Evolutionary conservation across 1,140 invertebrate genomes (phyloP), one percentile per base, ranked within the genome.

Genomic region (Drosophila tani): DNA sequence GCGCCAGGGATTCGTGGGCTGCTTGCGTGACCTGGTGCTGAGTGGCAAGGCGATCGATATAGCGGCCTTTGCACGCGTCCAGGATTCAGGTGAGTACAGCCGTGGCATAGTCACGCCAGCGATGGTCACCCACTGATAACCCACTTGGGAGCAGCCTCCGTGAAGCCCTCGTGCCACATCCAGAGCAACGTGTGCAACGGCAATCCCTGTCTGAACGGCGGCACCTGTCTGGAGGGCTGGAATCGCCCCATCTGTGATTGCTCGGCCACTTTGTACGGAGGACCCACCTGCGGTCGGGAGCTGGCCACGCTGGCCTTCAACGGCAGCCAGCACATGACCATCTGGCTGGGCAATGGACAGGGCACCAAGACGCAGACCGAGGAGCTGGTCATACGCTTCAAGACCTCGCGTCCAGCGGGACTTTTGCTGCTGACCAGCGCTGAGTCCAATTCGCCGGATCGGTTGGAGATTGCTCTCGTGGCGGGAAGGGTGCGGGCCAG

Each of bases 221-320:
- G 98, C 14, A 93, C 94, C 32, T 99, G 99, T 93, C 93, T 95
- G 14, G 98, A 99, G 93, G 99, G 98, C 7, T 99, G 98, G 98
- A 99, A 99, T 93, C 95, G 98, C 73, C 98, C 98, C 87, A 95
- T 98, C 49, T 99, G 99, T 93, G 98, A 99, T 93, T 99, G 99
- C 93, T 96, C 97, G 9, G 94, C 95, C 6, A 99, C 98, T 0
- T 94, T 96, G 68, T 99, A 96, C 92, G 97, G 96, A 1, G 99
- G 99, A 43, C 96, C 97, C 1, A 98, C 96, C 3, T 99, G 99
- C 94, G 97, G 97, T 58, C 95, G 98, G 94, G 98, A 98, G 92
- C 96, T 98, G 17, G 95, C 97, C 12, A 98, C 96, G 4, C 93
- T 99, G 47, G 96, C 95, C 84, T 96, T 98, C 86, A 98, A 99